Evolutionary conservation across 37 sponge, comb jelly and placozoan genomes (phyloP).

Genomic region (Cliona cf. orientalis): DNA sequence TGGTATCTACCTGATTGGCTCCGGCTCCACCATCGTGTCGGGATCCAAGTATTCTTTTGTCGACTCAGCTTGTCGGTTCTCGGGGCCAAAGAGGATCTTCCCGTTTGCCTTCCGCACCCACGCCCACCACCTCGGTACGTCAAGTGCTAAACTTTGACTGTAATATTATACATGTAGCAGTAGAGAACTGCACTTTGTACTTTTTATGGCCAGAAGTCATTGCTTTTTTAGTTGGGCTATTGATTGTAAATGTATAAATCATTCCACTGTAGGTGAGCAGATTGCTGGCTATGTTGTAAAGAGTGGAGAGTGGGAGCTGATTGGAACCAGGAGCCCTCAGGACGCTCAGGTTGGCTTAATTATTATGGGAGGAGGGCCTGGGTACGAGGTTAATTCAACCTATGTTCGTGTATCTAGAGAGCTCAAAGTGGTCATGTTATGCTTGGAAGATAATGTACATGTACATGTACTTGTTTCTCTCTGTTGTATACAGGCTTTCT

Average conservation of each 20-base stretch:
- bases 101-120: conserved; percentile 94
- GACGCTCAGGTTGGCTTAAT: conserved; percentile 93
- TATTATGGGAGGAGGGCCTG: not conserved
- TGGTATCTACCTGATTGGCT: conserved; percentile 53
- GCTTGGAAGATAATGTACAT: not conserved
- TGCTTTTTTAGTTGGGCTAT: not conserved
- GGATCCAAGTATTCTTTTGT: not conserved
- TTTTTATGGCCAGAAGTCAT: not conserved
- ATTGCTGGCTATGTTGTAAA: conserved; percentile 68
- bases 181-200: not conserved
- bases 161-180: not conserved
- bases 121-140: conserved; percentile 84
- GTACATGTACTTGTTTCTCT: not conserved
- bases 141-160: not conserved
- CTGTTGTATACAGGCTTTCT: conserved; percentile 37
- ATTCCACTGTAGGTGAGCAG: conserved; percentile 31
- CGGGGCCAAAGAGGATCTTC: conserved; percentile 60
- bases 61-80: conserved; percentile 42
- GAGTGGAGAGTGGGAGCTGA: conserved; percentile 45
- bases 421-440: not conserved
- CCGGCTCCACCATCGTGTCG: not conserved
- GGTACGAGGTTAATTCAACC: not conserved
- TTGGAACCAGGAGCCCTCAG: conserved; percentile 82
- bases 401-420: not conserved
- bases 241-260: conserved; percentile 6